Base-by-base conservation (phyloP, 2,888 invertebrate genomes). In the Venusia cambrica region DNA sequence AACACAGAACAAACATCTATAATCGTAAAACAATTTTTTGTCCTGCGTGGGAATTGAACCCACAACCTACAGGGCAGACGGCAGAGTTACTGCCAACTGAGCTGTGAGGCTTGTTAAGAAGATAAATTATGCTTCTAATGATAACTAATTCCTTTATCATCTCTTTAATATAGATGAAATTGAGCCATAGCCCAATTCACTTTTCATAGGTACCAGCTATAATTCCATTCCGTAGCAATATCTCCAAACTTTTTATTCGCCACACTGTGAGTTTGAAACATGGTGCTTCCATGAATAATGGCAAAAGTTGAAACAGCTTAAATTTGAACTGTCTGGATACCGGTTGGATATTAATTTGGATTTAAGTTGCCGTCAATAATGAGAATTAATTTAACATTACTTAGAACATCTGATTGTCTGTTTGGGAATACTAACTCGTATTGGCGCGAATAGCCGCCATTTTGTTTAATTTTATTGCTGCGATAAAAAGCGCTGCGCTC, bases 301-400 rank as follows among this genome's bases (percentile, higher is more conserved):
- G 67, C 37, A 12, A 53, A 77, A 83, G 80, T 78, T 80, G 63
- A 71, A 65, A 73, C 71, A 73, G 76, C 74, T 75, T 73, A 68
- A 73, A 76, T 73, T 73, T 73, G 66, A 67, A 65, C 66, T 69
- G 71, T 68, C 73, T 53, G 64, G 67, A 63, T 71, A 72, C 65
- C 52, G 57, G 57, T 42, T 54, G 65, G 69, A 71, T 73, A 77
- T 77, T 76, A 73, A 80, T 76, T 73, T 70, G 51, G 62, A 61
- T 63, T 65, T 39, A 57, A 63, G 56, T 63, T 62, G 54, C 54
- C 45, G 58, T 62, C 62, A n/a, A 41, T 26, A 39, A 39, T 39
- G 50, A 43, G 51, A 57, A 62, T 62, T 60, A 54, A 62, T 59
- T 56, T 57, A 5, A 20, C 13, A 25, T 25, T 19, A 21, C 11